Base-by-base conservation (phyloP, 2,113 vertebrate species). In the Tyto alba region DNA sequence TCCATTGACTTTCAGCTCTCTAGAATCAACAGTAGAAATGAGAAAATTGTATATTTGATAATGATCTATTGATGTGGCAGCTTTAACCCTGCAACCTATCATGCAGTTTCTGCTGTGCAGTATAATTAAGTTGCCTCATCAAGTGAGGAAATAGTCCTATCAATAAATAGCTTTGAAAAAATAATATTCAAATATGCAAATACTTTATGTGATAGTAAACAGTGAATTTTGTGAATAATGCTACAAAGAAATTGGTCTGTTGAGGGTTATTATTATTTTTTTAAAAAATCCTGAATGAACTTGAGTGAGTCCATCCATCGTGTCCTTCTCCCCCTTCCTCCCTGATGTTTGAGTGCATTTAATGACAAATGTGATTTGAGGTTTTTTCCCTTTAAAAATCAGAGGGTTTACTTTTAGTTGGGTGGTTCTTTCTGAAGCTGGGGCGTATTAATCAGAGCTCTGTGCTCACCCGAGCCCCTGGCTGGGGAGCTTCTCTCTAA, bases 61-160 rank as follows among this genome's bases (percentile, higher is more conserved):
- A 85, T 76, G 81, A 88, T 73, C 69, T 96, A 62, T 85, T 89
- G 95, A 95, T 66, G 91, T 72, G 69, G 17, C 48, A 68, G 87
- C 62, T 89, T 87, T 93, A 82, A 81, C 84, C 68, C 47, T 50
- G 43, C 0, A 2, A 95, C 83, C 79, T 90, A 17, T 66, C 56
- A 4, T 78, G 36, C 32, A 63, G 64, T 92, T 88, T 93, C 68
- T 93, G 68, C 73, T 63, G 21, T 56, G 73, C 43, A 74, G 21
- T 89, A 25, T 93, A 92, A 96, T 94, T 92, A 92, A 95, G 72
- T 89, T 95, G 89, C 66, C 64, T 93, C 55, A 60, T 91, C 73
- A 81, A 75, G 11, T 85, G 68, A 64, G 47, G 76, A 80, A 84
- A 36, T 47, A 63, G 38, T 63, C 34, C 50, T 90, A 56, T 63